Base-by-base conservation (phyloP, 2,888 invertebrate genomes). In the Tinea pellionella region DNA sequence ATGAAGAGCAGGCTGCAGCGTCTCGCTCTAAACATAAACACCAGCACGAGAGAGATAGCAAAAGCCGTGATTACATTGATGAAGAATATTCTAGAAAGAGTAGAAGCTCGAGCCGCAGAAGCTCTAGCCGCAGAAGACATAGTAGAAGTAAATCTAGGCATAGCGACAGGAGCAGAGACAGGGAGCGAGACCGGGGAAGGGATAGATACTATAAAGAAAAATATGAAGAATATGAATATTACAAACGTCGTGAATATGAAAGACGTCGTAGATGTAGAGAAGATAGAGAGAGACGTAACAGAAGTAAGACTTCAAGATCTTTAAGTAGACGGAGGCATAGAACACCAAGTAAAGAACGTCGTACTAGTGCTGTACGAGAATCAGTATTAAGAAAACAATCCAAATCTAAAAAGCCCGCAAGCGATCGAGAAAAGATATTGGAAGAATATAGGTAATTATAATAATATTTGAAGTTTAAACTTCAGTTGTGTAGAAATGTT, bases 381-480 rank as follows among this genome's bases (percentile, higher is more conserved):
- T 16, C 16, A 12, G 15, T 6, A 32, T 68, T 70, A 42, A 61
- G 64, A 57, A 69, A 71, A 19, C 6, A 19, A 4, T 1, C 24
- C 1, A 67, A 67, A 61, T 63, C 61, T 60, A 70, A 68, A 13
- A 63, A 71, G 42, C 62, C 64, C 9, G 55, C 70, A 12, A 83
- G 74, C 24, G 87, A 86, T 59, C 71, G 87, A 56, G 84, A 85
- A 63, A 87, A 81, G 66, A 87, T 87, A 63, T 71, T 87, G 55
- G 78, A 78, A 66, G 84, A 85, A 64, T 86, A 75, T 62, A 83
- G 83, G 85, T 84, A 65, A 61, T 62, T 62, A 42, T 42, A 4
- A 30, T 30, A 9, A n/a, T n/a, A n/a, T n/a, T n/a, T n/a, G n/a
- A n/a, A n/a, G n/a, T n/a, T n/a, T n/a, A n/a, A n/a, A n/a, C n/a